phyloP scores from a whole-genome alignment of 2,113 vertebrate species.

The Erythrolamprus reginae region DNA sequence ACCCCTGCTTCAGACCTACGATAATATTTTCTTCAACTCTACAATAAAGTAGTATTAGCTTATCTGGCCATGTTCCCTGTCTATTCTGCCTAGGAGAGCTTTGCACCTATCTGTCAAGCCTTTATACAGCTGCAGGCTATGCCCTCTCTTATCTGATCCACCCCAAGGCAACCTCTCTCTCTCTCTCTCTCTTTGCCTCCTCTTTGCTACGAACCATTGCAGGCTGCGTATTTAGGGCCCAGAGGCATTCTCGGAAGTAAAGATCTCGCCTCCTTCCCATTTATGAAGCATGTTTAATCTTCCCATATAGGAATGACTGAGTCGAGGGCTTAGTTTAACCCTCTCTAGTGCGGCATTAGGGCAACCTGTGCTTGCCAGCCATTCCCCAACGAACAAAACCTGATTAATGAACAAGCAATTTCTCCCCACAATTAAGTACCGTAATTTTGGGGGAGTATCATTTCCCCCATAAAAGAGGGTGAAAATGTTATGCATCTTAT shows the following conservation, averaged over 20 bases:
- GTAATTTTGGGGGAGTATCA: too few relatives aligned
- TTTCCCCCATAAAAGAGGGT: too few relatives aligned
- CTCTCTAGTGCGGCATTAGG: background rate
- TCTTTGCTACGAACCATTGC: background rate
- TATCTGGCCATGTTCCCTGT: background rate
- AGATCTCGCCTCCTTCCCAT: fast-evolving
- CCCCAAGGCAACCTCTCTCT: background rate
- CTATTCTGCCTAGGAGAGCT: background rate
- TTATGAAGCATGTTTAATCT: background rate
- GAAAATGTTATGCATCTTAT: too few relatives aligned
- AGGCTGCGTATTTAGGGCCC: background rate
- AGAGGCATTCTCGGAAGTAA: background rate
- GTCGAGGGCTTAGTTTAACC: background rate
- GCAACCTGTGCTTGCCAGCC: background rate
- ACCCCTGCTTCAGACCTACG: background rate
- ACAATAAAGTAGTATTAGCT: background rate
- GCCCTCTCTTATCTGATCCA: background rate
- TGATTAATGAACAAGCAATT: background rate
- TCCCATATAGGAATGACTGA: background rate
- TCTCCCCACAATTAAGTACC: too few relatives aligned
- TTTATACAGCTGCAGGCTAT: background rate
- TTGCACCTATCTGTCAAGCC: background rate
- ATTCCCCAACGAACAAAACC: background rate
- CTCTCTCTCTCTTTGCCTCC: background rate
- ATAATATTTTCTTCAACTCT: background rate